Evolutionary conservation across 2,797 vertebrate genomes (phyloP), one percentile per base, ranked within the genome.

Genomic region (Pseudomugil tenellus): DNA sequence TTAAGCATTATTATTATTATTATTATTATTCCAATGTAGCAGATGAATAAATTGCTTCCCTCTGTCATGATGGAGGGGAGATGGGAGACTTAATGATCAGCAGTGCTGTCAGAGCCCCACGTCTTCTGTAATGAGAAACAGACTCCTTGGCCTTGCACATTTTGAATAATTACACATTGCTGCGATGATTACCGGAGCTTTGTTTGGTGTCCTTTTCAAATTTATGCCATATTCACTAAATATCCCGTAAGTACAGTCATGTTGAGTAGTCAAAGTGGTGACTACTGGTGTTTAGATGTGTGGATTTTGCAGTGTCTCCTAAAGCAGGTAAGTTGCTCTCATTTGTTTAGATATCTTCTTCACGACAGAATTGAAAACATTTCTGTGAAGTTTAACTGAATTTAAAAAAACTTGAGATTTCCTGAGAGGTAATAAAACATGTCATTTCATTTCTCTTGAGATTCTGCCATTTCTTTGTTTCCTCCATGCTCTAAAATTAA

Each of bases 111-210:
- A 87, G 91, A 94, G 94, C 92, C 92, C 89, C 91, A 87, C 70
- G 23, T 85, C 84, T 87, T 93, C 91, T 95, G 96, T 98, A 98
- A 99, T 97, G 96, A 98, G 96, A 98, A 98, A 98, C 98, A 98
- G 97, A 98, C 96, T 90, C 83, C 59, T 74, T 74, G 67, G 72
- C 68, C 77, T 84, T 59, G 71, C 68, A 81, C 65, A 52, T 78
- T 81, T 51, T 79, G 55, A 77, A 55, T 68, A 54, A 39, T 65
- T 37, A 74, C 64, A 70, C 46, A 60, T 32, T 68, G 57, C 59
- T 80, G 59, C 71, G 67, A 68, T 63, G 72, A 63, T 56, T 51
- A 54, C 53, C 55, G 63, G 78, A 67, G 31, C 21, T 14, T 63
- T 75, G 67, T 23, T 9, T 49, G 52, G 35, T 72, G 76, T 64